Percentiles rank a stretch among this genome's conserved stretches.
phyloP scores from a whole-genome alignment of 2,797 vertebrate genomes.

The Spinus olivaceus region DNA sequence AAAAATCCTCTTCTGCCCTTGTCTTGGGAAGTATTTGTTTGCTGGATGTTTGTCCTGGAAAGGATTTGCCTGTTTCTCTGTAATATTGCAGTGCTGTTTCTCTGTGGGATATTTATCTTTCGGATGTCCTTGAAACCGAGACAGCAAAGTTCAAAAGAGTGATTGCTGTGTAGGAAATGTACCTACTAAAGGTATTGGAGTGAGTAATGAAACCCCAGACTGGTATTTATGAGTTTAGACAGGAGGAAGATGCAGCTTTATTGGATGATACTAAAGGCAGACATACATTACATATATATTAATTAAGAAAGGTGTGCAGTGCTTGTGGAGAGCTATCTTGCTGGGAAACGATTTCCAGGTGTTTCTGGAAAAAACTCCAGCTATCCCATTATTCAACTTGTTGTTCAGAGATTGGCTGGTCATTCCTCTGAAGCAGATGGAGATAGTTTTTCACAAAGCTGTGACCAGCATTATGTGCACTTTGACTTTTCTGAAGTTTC shows the following conservation, averaged over 20 bases:
- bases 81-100: not conserved
- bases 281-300: not conserved
- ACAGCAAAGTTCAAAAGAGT: not conserved
- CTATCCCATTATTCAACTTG: not conserved
- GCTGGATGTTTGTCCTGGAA: not conserved
- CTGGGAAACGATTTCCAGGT: not conserved
- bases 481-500: not conserved
- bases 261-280: not conserved
- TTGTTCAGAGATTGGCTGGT: not conserved
- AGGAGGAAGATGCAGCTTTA: not conserved
- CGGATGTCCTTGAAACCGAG: not conserved
- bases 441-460: not conserved
- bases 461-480: not conserved
- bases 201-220: not conserved
- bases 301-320: not conserved
- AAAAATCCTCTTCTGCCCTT: not conserved
- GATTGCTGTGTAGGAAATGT: not conserved
- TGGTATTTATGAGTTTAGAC: not conserved
- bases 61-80: not conserved
- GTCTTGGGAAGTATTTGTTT: not conserved
- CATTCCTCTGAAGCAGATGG: not conserved
- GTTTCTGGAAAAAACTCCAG: not conserved
- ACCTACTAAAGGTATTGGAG: not conserved
- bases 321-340: not conserved
- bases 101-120: not conserved